Evolutionary conservation across 1,140 invertebrate genomes (phyloP).

Genomic region (Lucilia cuprina): DNA sequence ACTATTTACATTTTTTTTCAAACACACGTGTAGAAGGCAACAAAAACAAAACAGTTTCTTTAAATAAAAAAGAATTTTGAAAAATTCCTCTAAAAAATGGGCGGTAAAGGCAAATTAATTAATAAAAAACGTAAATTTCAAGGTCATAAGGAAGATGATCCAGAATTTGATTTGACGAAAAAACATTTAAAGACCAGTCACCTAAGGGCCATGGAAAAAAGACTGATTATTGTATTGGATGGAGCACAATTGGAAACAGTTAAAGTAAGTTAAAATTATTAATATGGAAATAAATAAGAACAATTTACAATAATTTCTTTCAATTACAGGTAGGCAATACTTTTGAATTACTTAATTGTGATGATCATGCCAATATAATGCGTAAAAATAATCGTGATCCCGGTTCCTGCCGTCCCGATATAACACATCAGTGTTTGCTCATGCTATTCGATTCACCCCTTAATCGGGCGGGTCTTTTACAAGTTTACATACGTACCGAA

Average conservation of each 20-base stretch:
- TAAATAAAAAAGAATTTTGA: background rate
- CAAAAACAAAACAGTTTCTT: background rate
- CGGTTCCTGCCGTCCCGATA: conserved; percentile 89
- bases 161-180: conserved; percentile 58
- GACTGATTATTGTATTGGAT: conserved; percentile 93
- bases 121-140: conserved; percentile 23
- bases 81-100: background rate
- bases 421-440: conserved; percentile 92
- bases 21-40: background rate
- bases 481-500: conserved; percentile 95
- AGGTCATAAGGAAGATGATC: conserved; percentile 47
- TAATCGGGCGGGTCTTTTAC: conserved; percentile 86
- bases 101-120: background rate
- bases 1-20: conserved; percentile 39
- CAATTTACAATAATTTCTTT: background rate
- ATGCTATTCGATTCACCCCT: conserved; percentile 97
- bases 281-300: background rate
- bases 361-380: conserved; percentile 86
- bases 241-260: conserved; percentile 94
- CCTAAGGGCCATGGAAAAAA: conserved; percentile 74
- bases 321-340: conserved; percentile 76
- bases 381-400: conserved; percentile 86
- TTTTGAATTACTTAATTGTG: conserved; percentile 93
- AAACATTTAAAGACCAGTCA: conserved; percentile 59
- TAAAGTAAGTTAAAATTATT: conserved; percentile 71